Conservation (phyloP, 2,888 invertebrate genomes). For the Nebria brevicollis region DNA sequence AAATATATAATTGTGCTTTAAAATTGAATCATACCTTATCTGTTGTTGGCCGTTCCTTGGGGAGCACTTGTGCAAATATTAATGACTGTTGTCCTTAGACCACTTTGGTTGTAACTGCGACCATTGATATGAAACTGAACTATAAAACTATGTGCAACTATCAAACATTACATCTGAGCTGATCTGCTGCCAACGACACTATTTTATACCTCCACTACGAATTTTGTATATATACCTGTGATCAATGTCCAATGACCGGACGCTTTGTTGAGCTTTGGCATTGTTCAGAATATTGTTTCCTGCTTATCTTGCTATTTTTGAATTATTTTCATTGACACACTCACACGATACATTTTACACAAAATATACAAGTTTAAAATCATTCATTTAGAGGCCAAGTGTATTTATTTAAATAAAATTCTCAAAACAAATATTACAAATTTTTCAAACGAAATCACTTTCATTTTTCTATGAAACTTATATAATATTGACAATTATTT, state of each 20-base stretch:
- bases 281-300: conserved; percentile 2
- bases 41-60: not conserved
- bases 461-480: no score
- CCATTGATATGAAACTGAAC: not conserved
- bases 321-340: not conserved
- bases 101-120: not conserved
- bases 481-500: no score
- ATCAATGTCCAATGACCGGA: conserved; percentile 19
- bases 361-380: not conserved
- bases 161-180: not conserved
- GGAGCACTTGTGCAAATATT: not conserved
- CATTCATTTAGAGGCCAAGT: no score
- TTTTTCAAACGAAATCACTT: no score
- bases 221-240: conserved; percentile 3
- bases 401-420: no score
- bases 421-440: no score
- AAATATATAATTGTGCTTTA: not conserved
- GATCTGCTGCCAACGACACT: conserved; percentile 16
- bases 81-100: not conserved
- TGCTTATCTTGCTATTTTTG: not conserved
- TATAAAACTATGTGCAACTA: not conserved
- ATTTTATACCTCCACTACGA: not conserved
- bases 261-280: conserved; percentile 14
- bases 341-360: not conserved
- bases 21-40: not conserved